Percentiles rank a stretch among this genome's conserved stretches.
Conservation (phyloP, 2,888 invertebrate species). For the Tupiocoris notatus region DNA sequence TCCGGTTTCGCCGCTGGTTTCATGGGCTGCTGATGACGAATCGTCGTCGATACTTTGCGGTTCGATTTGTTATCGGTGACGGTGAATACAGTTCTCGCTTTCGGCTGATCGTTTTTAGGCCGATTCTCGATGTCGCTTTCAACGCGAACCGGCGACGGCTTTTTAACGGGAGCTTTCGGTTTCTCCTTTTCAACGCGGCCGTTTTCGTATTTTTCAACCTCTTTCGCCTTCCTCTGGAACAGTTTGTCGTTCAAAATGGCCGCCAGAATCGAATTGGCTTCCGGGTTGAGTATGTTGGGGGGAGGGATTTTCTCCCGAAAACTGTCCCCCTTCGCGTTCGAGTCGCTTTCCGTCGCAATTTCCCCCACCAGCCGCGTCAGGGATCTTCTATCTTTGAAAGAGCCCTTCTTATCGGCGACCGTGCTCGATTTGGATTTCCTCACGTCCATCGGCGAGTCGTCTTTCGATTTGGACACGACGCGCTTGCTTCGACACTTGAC, state of each 20-base stretch:
- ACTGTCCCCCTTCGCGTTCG: not conserved
- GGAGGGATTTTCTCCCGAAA: not conserved
- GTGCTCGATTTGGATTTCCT: conserved; percentile 23
- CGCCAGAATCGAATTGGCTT: not conserved
- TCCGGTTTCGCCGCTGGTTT: not conserved
- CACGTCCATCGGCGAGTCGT: not conserved
- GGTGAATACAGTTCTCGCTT: not conserved
- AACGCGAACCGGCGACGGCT: not conserved
- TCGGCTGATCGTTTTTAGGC: not conserved
- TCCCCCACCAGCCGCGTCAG: not conserved
- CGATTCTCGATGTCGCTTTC: not conserved
- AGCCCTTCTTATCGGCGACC: not conserved
- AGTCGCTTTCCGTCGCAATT: not conserved
- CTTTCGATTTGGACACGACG: not conserved
- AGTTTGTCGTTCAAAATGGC: not conserved
- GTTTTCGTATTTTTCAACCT: conserved; percentile 4
- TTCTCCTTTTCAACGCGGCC: not conserved
- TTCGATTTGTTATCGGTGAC: not conserved
- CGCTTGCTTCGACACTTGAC: not conserved
- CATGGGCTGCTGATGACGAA: not conserved
- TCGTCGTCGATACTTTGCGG: not conserved
- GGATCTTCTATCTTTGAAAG: not conserved
- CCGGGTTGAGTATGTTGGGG: not conserved
- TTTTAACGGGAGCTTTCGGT: not conserved
- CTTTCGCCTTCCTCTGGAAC: not conserved